A percentile compares a stretch with the other conserved stretches of the same genome.
Evolutionary conservation across 1,140 invertebrate genomes (phyloP).

Genomic region (Ceratosolen fusciceps): DNA sequence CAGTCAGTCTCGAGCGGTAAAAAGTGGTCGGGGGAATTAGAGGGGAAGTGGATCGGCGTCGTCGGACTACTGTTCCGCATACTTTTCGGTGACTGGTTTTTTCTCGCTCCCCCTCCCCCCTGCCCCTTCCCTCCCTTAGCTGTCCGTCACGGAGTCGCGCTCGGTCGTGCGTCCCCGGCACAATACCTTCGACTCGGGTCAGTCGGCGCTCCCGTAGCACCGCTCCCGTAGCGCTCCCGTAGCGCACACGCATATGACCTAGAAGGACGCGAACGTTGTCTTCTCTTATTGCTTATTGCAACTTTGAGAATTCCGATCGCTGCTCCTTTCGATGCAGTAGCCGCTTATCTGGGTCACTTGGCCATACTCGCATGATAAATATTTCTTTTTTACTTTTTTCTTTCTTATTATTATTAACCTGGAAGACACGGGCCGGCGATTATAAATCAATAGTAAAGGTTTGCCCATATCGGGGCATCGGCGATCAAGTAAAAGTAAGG

Average conservation of each 20-base stretch:
- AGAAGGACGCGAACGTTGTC: neutral
- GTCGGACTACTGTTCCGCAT: neutral
- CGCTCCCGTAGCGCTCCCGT: neutral
- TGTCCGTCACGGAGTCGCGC: too few species aligned
- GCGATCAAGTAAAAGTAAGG: neutral
- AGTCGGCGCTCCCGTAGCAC: too few species aligned
- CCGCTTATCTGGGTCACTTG: slow-evolving; percentile 22
- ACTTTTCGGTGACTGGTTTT: slow-evolving; percentile 5
- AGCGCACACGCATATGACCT: neutral
- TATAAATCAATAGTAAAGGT: neutral
- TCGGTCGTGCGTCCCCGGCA: too few species aligned
- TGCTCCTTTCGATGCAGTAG: slow-evolving; percentile 22
- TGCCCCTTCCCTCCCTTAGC: too few species aligned
- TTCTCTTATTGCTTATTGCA: neutral
- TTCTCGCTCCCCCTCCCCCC: too few species aligned
- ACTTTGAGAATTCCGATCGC: neutral
- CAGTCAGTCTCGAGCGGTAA: neutral
- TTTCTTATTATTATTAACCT: too few species aligned
- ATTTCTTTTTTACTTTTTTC: slow-evolving; percentile 3
- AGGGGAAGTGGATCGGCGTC: neutral
- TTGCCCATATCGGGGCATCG: neutral
- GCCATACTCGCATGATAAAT: slow-evolving; percentile 7
- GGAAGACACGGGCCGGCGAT: neutral
- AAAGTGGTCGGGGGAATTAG: neutral
- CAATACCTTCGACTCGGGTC: too few species aligned